Percentiles rank a stretch among this genome's conserved stretches.
Evolutionary conservation across 2,113 vertebrate genomes (phyloP).

Genomic region (Pipa parva): DNA sequence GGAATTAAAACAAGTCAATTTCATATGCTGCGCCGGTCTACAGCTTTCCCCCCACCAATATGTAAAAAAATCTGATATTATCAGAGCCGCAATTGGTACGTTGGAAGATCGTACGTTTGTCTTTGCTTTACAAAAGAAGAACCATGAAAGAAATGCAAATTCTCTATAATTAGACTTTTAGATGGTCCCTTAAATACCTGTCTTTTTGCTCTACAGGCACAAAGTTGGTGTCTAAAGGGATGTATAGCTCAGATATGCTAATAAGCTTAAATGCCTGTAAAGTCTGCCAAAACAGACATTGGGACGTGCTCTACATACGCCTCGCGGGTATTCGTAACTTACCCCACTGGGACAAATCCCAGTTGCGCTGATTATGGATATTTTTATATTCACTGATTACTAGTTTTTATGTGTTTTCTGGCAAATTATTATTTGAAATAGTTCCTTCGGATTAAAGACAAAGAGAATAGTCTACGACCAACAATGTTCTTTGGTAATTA

Average conservation of each 20-base stretch:
- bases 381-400: conserved; percentile 58
- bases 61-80: conserved; percentile 32
- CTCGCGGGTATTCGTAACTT: conserved; percentile 43
- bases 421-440: background rate
- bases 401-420: background rate
- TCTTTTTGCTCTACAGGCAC: conserved; percentile 52
- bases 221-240: conserved; percentile 45
- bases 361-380: conserved; percentile 51
- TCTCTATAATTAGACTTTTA: conserved; percentile 54
- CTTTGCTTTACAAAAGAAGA: conserved; percentile 40
- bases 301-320: conserved; percentile 24
- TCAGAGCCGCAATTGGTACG: conserved; percentile 26
- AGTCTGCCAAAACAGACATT: conserved; percentile 52
- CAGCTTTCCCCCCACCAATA: conserved; percentile 1
- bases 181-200: conserved; percentile 57
- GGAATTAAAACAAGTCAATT: conserved; percentile 22
- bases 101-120: conserved; percentile 7
- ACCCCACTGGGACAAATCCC: conserved; percentile 47
- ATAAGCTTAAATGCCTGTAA: conserved; percentile 54
- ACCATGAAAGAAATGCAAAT: conserved; percentile 54
- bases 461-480: no score
- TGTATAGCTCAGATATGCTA: conserved; percentile 56
- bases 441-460: background rate
- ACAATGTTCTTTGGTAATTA: no score
- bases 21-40: conserved; percentile 4